Evolutionary conservation across 2,797 vertebrate genomes (phyloP), one percentile per base, ranked within the genome.

Genomic region (Anabacerthia variegaticeps): DNA sequence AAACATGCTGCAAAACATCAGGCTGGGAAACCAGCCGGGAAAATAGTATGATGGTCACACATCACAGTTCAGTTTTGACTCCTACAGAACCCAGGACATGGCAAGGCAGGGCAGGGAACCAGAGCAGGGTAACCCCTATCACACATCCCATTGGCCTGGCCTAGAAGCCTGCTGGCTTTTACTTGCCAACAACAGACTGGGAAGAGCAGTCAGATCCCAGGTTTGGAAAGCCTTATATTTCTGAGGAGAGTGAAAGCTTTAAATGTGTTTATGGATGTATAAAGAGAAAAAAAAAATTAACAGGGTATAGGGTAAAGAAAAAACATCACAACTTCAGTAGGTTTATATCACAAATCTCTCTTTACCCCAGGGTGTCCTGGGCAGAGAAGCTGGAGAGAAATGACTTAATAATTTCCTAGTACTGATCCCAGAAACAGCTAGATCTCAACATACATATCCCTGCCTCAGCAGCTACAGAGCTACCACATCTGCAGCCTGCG

Each of bases 401-500:
- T 22, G 0, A 24, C 32, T 82, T 92, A 22, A 6, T 44, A n/a
- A 48, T 81, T 87, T 67, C 39, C 2, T 0, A 37, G 59, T 21
- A 32, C 36, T 44, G 43, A 86, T n/a, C 43, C 37, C 77, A 91
- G 77, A 52, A 86, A 62, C 17, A 69, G 63, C 48, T 23, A 88
- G 18, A 23, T 58, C 61, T 79, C 5, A 4, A 68, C 15, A 54
- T 59, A n/a, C 7, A 82, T 49, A 79, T 82, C 80, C 63, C 67
- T 71, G 74, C 39, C 51, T 81, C 84, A 67, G 62, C 79, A 89
- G 83, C 88, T 51, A 72, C 0, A 0, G 55, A 95, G 74, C 88
- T 82, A 89, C 93, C 74, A 87, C 91, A 93, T 93, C 92, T 85
- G 88, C 92, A 94, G 86, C 43, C 92, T 67, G 80, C 15, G 4